Percentiles rank a stretch among this genome's conserved stretches.
phyloP scores from a whole-genome alignment of 2,888 invertebrate species.

The Nebria brevicollis region DNA sequence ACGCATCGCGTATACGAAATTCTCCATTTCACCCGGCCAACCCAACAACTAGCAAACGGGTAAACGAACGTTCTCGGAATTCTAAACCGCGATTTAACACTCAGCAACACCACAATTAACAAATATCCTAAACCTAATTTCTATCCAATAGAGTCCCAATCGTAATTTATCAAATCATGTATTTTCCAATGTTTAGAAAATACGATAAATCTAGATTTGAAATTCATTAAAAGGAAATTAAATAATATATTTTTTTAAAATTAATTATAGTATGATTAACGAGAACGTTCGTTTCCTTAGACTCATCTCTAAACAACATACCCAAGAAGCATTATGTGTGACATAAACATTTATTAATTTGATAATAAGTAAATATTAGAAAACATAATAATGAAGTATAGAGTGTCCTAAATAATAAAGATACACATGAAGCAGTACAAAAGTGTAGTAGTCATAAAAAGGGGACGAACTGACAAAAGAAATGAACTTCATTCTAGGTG shows the following conservation, averaged over 20 bases:
- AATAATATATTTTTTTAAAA: neutral
- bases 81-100: conserved; percentile 12
- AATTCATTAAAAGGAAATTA: neutral
- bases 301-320: conserved; percentile 59
- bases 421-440: conserved; percentile 47
- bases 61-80: conserved; percentile 28
- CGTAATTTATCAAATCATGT: no score
- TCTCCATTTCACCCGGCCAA: conserved; percentile 47
- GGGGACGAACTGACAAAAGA: conserved; percentile 1
- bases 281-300: conserved; percentile 1
- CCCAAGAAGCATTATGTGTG: conserved; percentile 64
- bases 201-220: no score
- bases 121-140: neutral
- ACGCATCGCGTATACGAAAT: conserved; percentile 60
- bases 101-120: neutral
- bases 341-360: conserved; percentile 64
- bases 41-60: conserved; percentile 45
- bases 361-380: conserved; percentile 62
- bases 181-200: no score
- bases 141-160: neutral
- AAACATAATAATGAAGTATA: conserved; percentile 51
- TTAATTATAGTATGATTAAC: neutral
- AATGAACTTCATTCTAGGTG: conserved; percentile 7
- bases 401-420: conserved; percentile 44
- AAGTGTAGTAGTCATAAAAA: conserved; percentile 37